Evolutionary conservation across 2,888 invertebrate genomes (phyloP), one percentile per base, ranked within the genome.

Genomic region (Synanthedon tipuliformis): DNA sequence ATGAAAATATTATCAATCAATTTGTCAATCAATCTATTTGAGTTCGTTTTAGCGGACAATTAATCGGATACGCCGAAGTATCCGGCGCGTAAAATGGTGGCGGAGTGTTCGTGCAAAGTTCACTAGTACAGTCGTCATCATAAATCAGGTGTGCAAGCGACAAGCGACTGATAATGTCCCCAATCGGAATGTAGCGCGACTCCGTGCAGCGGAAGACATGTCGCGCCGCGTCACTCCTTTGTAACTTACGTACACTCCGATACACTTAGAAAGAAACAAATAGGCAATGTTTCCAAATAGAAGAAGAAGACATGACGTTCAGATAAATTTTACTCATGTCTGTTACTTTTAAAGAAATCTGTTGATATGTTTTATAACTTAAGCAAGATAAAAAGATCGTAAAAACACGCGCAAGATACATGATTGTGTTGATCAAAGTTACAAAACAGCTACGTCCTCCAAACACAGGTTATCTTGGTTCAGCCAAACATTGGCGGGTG

Each of bases 381-480:
- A 34, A 34, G 10, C 7, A 34, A 34, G 34, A 34, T 34, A 34
- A 34, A 34, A 34, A 10, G 34, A 34, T 34, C 34, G 34, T 34
- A 45, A 45, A n/a, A 45, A n/a, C 45, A 45, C 45, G 45, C 45
- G 15, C 15, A 3, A 45, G 15, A 45, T 11, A 13, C 45, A 45
- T 45, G 45, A 13, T 15, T 45, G 34, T 34, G 34, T 34, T 65
- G 74, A 74, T 76, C 71, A 60, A 54, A 58, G 61, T 75, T 70
- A 65, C 70, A 70, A 66, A 72, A 62, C 59, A 59, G 71, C 61
- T 62, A 63, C 61, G 74, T 64, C 74, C 76, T 73, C 69, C 64
- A 67, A 62, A 59, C 54, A 58, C 57, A 62, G 81, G 81, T 81
- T 82, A 83, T 83, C 81, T 60, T 58, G 55, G 69, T 66, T 73